Evolutionary conservation across 2,888 invertebrate genomes (phyloP).

Genomic region (Oligia strigilis): DNA sequence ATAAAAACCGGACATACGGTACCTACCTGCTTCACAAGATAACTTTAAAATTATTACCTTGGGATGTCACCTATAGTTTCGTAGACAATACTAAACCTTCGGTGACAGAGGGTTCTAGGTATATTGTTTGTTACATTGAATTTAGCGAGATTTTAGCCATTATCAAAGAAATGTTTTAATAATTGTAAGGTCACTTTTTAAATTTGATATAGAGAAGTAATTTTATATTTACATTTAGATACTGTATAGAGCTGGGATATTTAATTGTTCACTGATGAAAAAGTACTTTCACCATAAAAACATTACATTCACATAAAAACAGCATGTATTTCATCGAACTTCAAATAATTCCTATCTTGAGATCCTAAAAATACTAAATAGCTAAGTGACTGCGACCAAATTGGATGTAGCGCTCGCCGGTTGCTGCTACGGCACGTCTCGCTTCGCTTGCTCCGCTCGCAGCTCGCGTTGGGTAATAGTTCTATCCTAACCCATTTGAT

Average conservation of each 20-base stretch:
- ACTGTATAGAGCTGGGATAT: background rate
- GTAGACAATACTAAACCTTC: slow-evolving; percentile 56
- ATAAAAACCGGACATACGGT: slow-evolving; percentile 57
- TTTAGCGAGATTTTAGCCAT: background rate
- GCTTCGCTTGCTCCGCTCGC: background rate
- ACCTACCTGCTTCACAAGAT: slow-evolving; percentile 49
- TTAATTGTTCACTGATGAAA: too few relatives aligned
- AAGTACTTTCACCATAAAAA: background rate
- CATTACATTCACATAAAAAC: too few relatives aligned
- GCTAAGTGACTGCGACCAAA: background rate
- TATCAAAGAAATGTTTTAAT: background rate
- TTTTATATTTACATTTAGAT: background rate
- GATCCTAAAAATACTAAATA: background rate
- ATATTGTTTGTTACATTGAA: slow-evolving; percentile 1
- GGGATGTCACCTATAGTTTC: slow-evolving; percentile 25
- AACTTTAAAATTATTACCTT: slow-evolving; percentile 52
- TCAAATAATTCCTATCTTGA: background rate
- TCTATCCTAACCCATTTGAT: background rate
- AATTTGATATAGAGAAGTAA: background rate
- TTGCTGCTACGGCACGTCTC: background rate
- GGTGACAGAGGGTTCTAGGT: slow-evolving; percentile 22
- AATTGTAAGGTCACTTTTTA: background rate
- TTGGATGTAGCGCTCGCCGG: background rate
- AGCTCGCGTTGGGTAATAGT: background rate
- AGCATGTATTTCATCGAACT: background rate